A percentile compares a stretch with the other conserved stretches of the same genome.
Evolutionary conservation across 1,140 invertebrate species (phyloP).

Genomic region (Trinorchestia longiramus): DNA sequence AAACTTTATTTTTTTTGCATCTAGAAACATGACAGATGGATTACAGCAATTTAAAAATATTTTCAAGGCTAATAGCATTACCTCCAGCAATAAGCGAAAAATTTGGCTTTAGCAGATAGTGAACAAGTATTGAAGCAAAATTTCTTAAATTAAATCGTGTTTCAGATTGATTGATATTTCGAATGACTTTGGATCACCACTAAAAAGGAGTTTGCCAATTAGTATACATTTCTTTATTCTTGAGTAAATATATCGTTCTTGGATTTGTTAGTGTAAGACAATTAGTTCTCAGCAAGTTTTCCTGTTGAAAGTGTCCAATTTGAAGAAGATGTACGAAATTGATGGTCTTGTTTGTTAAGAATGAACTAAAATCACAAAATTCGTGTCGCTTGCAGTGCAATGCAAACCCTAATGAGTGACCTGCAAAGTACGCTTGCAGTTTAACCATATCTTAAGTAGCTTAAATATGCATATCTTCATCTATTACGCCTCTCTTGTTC

Average conservation of each 20-base stretch:
- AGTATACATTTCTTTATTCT: background rate
- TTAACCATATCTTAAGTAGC: background rate
- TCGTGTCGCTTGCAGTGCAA: background rate
- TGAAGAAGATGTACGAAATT: background rate
- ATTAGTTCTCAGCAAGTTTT: background rate
- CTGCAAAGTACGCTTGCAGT: background rate
- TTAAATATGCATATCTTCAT: background rate
- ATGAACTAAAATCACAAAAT: background rate
- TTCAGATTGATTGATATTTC: background rate
- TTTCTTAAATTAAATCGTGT: background rate
- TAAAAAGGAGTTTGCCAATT: background rate
- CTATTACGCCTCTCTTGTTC: background rate
- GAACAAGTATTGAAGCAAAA: background rate
- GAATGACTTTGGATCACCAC: background rate
- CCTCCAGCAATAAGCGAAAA: background rate
- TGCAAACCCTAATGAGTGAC: background rate
- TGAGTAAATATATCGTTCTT: background rate
- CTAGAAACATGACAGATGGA: background rate
- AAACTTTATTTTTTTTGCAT: background rate
- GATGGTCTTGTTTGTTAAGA: background rate
- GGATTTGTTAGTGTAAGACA: background rate
- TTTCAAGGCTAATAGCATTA: background rate
- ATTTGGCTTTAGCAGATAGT: background rate
- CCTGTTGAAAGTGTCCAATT: background rate
- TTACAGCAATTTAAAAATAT: background rate